Conservation (phyloP, 2,888 invertebrate species). For the Monopis laevigella region DNA sequence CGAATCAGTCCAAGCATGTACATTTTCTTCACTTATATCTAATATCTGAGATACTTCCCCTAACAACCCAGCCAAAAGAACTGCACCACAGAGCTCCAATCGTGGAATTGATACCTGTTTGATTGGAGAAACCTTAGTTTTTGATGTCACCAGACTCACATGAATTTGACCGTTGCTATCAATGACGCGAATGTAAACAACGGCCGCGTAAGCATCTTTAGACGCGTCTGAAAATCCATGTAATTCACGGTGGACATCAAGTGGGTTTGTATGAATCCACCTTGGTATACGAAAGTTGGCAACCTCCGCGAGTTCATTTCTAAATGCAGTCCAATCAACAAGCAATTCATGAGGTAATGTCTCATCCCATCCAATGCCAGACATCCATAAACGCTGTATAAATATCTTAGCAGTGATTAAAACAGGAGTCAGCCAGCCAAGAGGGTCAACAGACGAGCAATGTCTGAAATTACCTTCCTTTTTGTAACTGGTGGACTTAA, state of each 20-base stretch:
- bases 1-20: too few relatives aligned
- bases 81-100: constrained; percentile 22
- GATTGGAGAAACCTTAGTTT: constrained; percentile 23
- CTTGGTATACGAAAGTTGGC: constrained; percentile 13
- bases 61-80: constrained; percentile 19
- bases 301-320: constrained; percentile 1
- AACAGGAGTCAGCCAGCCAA: constrained; percentile 26
- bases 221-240: constrained; percentile 23
- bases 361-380: constrained; percentile 13
- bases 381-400: constrained; percentile 26
- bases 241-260: constrained; percentile 12
- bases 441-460: constrained; percentile 25
- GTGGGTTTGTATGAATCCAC: constrained; percentile 7
- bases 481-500: constrained; percentile 23
- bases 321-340: not conserved
- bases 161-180: constrained; percentile 14
- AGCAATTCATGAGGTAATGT: not conserved
- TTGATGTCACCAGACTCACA: constrained; percentile 19
- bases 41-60: constrained; percentile 19
- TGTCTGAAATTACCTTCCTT: constrained; percentile 25
- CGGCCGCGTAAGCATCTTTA: constrained; percentile 20
- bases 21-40: constrained; percentile 18
- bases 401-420: constrained; percentile 24
- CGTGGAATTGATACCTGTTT: constrained; percentile 22
- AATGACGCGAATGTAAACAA: constrained; percentile 19